Percentiles rank a stretch among this genome's conserved stretches.
phyloP scores from a whole-genome alignment of 1,140 invertebrate species.

The Drosophila mayri region DNA sequence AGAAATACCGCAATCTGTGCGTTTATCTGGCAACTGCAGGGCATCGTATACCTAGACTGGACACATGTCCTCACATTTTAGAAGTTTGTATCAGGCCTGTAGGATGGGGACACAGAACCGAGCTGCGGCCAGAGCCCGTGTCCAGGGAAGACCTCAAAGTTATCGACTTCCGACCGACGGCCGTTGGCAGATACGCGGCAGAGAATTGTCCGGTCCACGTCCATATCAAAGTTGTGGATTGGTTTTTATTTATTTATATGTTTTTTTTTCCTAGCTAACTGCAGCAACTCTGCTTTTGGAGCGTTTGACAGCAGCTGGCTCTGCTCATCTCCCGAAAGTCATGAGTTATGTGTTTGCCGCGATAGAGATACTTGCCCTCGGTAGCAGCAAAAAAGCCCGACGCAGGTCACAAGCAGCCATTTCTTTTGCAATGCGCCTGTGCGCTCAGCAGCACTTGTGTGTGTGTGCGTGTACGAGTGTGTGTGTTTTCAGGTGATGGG shows the following conservation, averaged over 20 bases:
- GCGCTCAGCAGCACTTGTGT: constrained; percentile 47
- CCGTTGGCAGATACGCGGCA: background rate
- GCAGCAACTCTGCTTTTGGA: constrained; percentile 44
- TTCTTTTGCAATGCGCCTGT: constrained; percentile 77
- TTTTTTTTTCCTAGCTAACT: constrained; percentile 60
- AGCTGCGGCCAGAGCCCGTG: constrained; percentile 1
- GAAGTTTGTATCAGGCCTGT: background rate
- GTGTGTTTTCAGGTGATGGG: constrained; percentile 22
- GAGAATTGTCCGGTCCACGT: background rate
- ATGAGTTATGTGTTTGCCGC: constrained; percentile 66
- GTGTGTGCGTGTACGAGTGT: constrained; percentile 34
- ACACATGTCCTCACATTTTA: constrained; percentile 46
- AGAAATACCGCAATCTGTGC: constrained; percentile 4
- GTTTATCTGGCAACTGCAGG: constrained; percentile 16
- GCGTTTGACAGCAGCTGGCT: constrained; percentile 67
- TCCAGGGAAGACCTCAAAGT: background rate
- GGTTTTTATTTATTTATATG: constrained; percentile 69
- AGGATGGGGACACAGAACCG: background rate
- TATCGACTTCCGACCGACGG: constrained; percentile 2
- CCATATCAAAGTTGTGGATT: constrained; percentile 39
- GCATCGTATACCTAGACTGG: constrained; percentile 28
- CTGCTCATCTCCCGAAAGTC: constrained; percentile 66
- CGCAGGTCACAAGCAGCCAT: constrained; percentile 60
- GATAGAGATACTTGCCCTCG: constrained; percentile 40
- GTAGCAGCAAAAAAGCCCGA: constrained; percentile 19